These are phyloP conservation scores for Phoeniculus purpureus DNA, from an alignment of 2,797 vertebrate genomes.

Conservation along the genomic window DNA sequence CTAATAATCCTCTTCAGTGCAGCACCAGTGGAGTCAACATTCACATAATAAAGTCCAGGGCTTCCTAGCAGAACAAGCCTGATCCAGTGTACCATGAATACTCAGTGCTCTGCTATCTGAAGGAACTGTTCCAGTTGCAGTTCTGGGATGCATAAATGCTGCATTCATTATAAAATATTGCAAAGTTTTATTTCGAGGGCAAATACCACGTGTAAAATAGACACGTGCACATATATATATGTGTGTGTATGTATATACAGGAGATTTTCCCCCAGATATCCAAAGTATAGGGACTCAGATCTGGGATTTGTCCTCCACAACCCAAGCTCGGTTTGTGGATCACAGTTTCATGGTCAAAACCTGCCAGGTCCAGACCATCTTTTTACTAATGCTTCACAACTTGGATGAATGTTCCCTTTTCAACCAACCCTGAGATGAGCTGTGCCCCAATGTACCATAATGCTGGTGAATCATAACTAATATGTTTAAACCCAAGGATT, in stretches of 20 bases:
- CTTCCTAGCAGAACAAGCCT: background rate
- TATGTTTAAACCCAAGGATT: constrained; percentile 64
- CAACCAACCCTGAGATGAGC: background rate
- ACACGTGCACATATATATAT: no score
- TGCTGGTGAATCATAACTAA: constrained; percentile 66
- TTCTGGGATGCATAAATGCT: background rate
- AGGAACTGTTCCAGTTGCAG: background rate
- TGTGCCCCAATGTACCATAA: background rate
- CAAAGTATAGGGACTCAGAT: background rate
- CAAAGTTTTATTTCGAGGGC: background rate
- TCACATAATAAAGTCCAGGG: background rate
- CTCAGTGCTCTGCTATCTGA: background rate
- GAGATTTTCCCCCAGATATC: background rate
- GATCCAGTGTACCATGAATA: background rate
- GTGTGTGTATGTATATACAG: rapidly evolving
- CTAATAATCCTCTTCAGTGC: rapidly evolving
- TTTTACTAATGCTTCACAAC: background rate
- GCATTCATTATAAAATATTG: background rate
- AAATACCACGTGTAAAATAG: background rate
- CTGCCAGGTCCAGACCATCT: rapidly evolving
- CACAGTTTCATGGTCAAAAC: background rate
- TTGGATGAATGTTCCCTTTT: background rate
- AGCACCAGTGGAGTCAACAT: background rate
- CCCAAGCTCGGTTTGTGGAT: background rate
- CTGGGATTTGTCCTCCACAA: rapidly evolving